Evolutionary conservation across 2,797 vertebrate genomes (phyloP).

Genomic region (Sparidentex hasta): DNA sequence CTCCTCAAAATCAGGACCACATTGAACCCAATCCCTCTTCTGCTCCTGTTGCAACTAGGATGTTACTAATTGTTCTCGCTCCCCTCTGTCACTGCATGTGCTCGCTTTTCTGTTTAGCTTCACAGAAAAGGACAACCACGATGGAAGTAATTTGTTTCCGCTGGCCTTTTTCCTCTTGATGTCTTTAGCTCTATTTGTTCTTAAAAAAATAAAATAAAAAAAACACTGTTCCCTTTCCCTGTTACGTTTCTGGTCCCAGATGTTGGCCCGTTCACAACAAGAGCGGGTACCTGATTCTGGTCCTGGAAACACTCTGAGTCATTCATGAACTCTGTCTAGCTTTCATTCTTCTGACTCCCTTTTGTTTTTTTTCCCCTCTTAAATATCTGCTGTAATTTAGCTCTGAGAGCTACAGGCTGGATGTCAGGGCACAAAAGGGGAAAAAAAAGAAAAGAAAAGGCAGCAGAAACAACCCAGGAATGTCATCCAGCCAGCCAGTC

Average conservation of each 20-base stretch:
- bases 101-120: conserved; percentile 38
- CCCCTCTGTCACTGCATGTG: conserved; percentile 27
- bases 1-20: conserved; percentile 55
- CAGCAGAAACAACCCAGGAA: conserved; percentile 64
- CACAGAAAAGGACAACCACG: conserved; percentile 23
- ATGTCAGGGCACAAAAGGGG: conserved; percentile 47
- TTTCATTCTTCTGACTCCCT: conserved; percentile 18
- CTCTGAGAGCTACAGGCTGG: conserved; percentile 43
- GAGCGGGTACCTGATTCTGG: conserved; percentile 18
- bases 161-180: conserved; percentile 7
- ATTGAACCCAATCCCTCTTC: conserved; percentile 38
- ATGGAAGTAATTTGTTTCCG: conserved; percentile 46
- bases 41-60: conserved; percentile 32
- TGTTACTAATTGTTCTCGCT: conserved; percentile 52
- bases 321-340: conserved; percentile 15
- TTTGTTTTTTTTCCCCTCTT: conserved; percentile 14
- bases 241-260: conserved; percentile 3
- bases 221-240: conserved; percentile 3
- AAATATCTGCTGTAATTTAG: conserved; percentile 58
- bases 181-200: not conserved
- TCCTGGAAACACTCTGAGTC: conserved; percentile 5
- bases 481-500: conserved; percentile 64
- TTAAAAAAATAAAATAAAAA: not conserved
- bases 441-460: conserved; percentile 13
- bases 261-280: not conserved